Evolutionary conservation across 2,113 vertebrate species (phyloP), one percentile per base, ranked within the genome.

Genomic region (Butorides virescens): DNA sequence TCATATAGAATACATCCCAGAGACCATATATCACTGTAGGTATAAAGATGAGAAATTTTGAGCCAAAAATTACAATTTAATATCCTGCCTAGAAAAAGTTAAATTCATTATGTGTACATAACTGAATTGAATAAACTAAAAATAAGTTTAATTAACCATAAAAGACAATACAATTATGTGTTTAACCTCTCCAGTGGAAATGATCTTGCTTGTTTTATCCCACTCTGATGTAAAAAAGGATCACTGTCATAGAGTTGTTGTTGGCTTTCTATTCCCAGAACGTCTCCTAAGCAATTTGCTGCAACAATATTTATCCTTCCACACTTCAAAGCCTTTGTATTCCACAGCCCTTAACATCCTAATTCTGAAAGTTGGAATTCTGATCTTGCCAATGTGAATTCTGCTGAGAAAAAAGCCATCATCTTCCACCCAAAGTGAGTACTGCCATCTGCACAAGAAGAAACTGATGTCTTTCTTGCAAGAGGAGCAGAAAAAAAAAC

Each of bases 1-100:
- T 99, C 99, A 85, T 99, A 99, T 1, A 99, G 98, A 83, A 99
- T 98, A 92, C 99, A 99, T 53, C 99, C 99, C 82, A 99, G 98
- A 93, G 99, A 99, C 99, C 99, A 99, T 93, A 99, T 99, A 88
- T 99, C 99, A 97, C 99, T 99, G 97, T 21, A 98, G 97, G 82
- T 78, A 95, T 3, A 83, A 52, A 95, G 67, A 56, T 21, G 12
- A 92, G 56, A 89, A 59, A 16, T 14, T 17, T 44, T 71, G 71
- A 96, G 90, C 4, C 39, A 87, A 58, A 87, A 81, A 42, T 44
- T 34, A 42, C 26, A 44, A 49, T 77, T 67, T 46, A 89, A 1
- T 44, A 52, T 50, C 39, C 39, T 75, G 15, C 61, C 71, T 76
- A 30, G 72, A 77, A 95, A 79, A 52, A 3, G 0, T 86, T 7